A percentile compares a stretch with the other conserved stretches of the same genome.
phyloP scores from a whole-genome alignment of 2,888 invertebrate genomes.

The Pterobdella sp. region DNA sequence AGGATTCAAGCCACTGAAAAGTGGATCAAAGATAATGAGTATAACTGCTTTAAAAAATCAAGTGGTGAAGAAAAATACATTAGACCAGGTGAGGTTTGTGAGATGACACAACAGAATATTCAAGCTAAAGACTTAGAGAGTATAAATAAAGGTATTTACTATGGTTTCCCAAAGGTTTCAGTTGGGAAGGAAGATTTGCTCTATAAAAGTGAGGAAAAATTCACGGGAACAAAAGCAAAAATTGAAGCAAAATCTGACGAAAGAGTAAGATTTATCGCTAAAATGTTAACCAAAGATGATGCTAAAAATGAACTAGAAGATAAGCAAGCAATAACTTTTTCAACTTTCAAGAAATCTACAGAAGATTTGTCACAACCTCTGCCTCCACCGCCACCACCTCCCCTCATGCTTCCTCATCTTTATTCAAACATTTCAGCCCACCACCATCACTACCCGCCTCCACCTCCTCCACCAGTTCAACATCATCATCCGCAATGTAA shows the following conservation, averaged over 20 bases:
- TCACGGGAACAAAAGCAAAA: not conserved
- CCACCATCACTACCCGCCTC: not conserved
- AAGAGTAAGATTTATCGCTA: not conserved
- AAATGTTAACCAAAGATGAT: not conserved
- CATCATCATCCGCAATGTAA: not conserved
- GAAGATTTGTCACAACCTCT: no score
- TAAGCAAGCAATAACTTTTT: not conserved
- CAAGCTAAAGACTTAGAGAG: not conserved
- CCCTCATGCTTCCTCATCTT: not conserved
- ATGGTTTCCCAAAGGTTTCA: not conserved
- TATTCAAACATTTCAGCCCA: no score
- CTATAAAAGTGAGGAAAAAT: not conserved
- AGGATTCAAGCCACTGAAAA: not conserved
- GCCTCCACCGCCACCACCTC: constrained; percentile 5
- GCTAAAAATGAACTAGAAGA: no score
- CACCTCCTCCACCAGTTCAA: not conserved
- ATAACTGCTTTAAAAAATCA: not conserved
- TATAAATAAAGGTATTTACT: not conserved
- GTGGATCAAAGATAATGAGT: constrained; percentile 6
- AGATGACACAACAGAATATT: not conserved
- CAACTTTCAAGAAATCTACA: constrained; percentile 1
- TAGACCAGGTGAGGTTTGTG: not conserved
- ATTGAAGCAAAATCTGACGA: not conserved
- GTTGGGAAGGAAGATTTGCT: not conserved
- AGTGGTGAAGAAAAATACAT: not conserved